phyloP scores from a whole-genome alignment of 2,888 invertebrate genomes.

The Aphelenchoides bicaudatus region DNA sequence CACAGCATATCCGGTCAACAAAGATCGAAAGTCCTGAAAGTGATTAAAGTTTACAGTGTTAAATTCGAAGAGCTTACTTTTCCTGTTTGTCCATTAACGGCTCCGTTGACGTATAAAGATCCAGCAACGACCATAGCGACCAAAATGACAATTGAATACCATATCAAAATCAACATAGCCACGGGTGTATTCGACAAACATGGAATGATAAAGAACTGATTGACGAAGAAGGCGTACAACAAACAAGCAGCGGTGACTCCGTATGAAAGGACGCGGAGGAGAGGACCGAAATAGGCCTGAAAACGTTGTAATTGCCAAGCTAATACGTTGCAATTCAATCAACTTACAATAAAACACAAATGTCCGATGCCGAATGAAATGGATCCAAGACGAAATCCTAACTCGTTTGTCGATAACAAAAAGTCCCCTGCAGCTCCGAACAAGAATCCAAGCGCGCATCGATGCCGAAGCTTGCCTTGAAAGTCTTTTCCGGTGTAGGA shows the following conservation, averaged over 20 bases:
- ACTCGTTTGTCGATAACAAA: constrained; percentile 22
- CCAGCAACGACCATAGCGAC: constrained; percentile 20
- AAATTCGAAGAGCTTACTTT: not conserved
- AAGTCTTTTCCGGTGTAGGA: not conserved
- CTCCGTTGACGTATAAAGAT: constrained; percentile 19
- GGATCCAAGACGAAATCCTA: constrained; percentile 14
- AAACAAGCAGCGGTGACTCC: constrained; percentile 1
- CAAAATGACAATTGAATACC: constrained; percentile 20
- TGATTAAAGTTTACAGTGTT: not conserved
- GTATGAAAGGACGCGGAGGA: not conserved
- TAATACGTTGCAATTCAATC: not conserved
- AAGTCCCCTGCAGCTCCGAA: constrained; percentile 23
- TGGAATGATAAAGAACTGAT: constrained; percentile 24
- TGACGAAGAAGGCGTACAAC: constrained; percentile 19
- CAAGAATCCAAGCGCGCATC: constrained; percentile 14
- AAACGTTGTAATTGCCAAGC: not conserved
- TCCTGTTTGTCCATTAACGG: constrained; percentile 15
- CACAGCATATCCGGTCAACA: constrained; percentile 15
- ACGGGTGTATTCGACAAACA: constrained; percentile 11
- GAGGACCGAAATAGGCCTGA: constrained; percentile 16
- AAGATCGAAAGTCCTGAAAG: constrained; percentile 8
- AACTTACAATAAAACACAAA: constrained; percentile 22
- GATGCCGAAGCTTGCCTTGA: not conserved
- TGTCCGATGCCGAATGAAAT: constrained; percentile 19
- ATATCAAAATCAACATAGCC: constrained; percentile 13